Conservation (phyloP, 2,797 vertebrate species). For the Enteromius mattozi region DNA sequence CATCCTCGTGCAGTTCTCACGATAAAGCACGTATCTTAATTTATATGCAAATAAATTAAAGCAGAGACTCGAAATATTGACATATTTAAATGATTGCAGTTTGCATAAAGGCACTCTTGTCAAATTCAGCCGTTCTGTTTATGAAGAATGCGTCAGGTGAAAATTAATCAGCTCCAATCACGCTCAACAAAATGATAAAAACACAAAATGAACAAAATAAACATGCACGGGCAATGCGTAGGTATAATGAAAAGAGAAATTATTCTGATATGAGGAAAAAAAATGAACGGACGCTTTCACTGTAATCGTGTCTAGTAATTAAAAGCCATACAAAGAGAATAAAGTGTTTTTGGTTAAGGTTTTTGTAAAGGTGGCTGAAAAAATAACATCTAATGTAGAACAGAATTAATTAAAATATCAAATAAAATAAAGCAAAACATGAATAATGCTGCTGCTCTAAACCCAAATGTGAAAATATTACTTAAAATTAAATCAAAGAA, state of each 20-base stretch:
- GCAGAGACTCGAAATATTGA: neutral
- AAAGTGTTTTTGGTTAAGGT: neutral
- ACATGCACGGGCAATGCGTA: neutral
- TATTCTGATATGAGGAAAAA: neutral
- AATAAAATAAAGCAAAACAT: neutral
- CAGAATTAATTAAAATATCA: neutral
- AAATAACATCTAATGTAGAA: neutral
- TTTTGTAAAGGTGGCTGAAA: neutral
- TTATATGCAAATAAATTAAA: constrained; percentile 6
- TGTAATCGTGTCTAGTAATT: neutral
- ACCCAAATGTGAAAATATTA: neutral
- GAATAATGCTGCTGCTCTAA: neutral
- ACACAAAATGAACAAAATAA: neutral
- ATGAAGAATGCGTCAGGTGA: neutral
- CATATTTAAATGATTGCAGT: neutral
- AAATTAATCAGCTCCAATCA: constrained; percentile 19
- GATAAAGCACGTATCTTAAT: constrained; percentile 1
- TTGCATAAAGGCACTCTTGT: neutral
- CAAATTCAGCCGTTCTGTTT: neutral
- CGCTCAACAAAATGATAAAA: neutral
- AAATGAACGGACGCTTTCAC: neutral
- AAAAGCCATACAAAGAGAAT: neutral
- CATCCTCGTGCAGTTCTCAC: neutral
- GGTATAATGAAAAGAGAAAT: neutral
- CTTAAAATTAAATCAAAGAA: neutral